Base-by-base conservation (phyloP, 1,140 invertebrate species). In the Eumaeus atala region DNA sequence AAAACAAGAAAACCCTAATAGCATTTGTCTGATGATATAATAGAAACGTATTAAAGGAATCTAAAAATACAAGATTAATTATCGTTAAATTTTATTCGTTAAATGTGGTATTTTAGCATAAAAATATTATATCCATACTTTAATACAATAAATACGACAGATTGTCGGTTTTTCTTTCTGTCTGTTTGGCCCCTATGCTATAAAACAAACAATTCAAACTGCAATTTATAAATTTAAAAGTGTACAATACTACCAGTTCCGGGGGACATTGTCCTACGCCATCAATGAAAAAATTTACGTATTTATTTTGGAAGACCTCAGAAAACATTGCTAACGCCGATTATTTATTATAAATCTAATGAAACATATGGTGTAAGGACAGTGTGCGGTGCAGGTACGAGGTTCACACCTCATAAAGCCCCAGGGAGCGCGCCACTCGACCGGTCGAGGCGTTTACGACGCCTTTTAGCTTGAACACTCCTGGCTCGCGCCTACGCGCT, bases 351-450 rank as follows among this genome's bases (percentile, higher is more conserved):
- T 54, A 64, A 66, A 64, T 54, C 63, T 62, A 74, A 68, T 77
- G 72, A 69, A 70, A 72, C 70, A 68, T 70, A 64, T 76, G 70
- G 67, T 70, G 48, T 67, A 61, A 50, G 65, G 62, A 64, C 67
- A 72, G 68, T 16, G 34, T 59, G 62, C 63, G 58, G 60, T 62
- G 66, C 66, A n/a, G n/a, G n/a, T n/a, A 66, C 73, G 61, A 66
- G 70, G 68, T 79, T 83, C 74, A 77, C 77, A 80, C 70, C 70
- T 76, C 73, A 66, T 74, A 71, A 75, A 74, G 67, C 68, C 67
- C 58, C 68, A 52, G 70, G 75, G 77, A 72, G 71, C 61, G 48
- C 40, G 54, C 21, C 21, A 6, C 21, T 28, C 21, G 75, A 81
- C 77, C 80, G 75, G 77, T 71, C 56, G 51, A 47, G 50, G 54